Evolutionary conservation across 1,140 invertebrate species (phyloP), one percentile per base, ranked within the genome.

Genomic region (Ips typographus): DNA sequence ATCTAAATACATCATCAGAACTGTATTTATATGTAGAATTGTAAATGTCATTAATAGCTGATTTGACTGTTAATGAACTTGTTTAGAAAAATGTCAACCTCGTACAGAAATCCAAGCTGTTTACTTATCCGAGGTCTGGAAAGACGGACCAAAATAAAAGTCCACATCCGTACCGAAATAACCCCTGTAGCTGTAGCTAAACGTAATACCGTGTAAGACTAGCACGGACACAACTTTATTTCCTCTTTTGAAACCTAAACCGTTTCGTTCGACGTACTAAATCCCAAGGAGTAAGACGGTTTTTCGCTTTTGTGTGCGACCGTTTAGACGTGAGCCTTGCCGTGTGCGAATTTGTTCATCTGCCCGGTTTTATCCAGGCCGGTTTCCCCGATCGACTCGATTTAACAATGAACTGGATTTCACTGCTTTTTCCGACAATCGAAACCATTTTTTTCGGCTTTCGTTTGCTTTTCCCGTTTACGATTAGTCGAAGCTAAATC

Each of bases 331-430:
- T 49, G 57, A 59, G 57, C 39, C 57, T 59, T 60, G 61, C 53
- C 61, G 47, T 52, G 61, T 63, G 61, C 47, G 61, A 63, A 63
- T 63, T 63, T 63, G 61, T 63, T 63, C 61, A 52, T 63, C 61
- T 63, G 61, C 44, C n/a, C 47, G 61, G 61, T 49, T 63, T 63
- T 63, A 63, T 63, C 39, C 40, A n/a, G 41, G 40, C 43, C 37
- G 37, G 43, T 36, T 47, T n/a, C 47, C 43, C 51, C 40, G 61
- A 52, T 49, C 39, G 61, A 39, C 61, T 52, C 44, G 61, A 40
- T 52, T 63, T 63, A 63, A 63, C 61, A 63, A 63, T 44, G 53
- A 49, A 39, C 8, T 3, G 61, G 61, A 63, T 61, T 61, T 49
- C 22, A 22, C 22, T 22, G 7, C 22, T 49, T 49, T 49, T 49